Percentiles rank a stretch among this genome's conserved stretches.
Evolutionary conservation across 2,888 invertebrate species (phyloP).

Genomic region (Synergus umbraculus): DNA sequence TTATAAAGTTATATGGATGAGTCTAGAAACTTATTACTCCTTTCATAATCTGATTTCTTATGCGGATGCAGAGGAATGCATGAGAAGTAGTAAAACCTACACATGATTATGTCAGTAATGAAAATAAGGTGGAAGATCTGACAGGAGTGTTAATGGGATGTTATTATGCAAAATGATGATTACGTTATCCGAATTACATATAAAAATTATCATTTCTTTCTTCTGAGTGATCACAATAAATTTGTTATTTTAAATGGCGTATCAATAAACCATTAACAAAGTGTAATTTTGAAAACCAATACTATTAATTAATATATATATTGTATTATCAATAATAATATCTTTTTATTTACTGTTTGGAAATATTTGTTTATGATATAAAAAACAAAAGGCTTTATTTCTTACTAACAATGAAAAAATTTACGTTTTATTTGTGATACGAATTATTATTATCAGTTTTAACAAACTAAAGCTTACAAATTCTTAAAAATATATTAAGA

Average conservation of each 20-base stretch:
- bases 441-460: too few relatives aligned
- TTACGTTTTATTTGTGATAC: too few relatives aligned
- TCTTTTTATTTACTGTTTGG: too few relatives aligned
- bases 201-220: background rate
- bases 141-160: background rate
- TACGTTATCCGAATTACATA: background rate
- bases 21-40: background rate
- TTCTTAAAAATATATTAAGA: too few relatives aligned
- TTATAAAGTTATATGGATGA: background rate
- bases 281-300: too few relatives aligned
- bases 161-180: background rate
- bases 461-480: too few relatives aligned
- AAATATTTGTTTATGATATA: too few relatives aligned
- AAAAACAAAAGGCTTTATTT: too few relatives aligned
- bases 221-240: background rate
- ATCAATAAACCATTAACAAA: too few relatives aligned
- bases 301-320: too few relatives aligned
- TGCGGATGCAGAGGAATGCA: background rate
- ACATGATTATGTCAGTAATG: constrained; percentile 3
- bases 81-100: background rate
- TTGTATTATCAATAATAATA: too few relatives aligned
- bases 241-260: background rate
- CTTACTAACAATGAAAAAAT: too few relatives aligned
- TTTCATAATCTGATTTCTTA: background rate
- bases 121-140: background rate